phyloP scores from a whole-genome alignment of 1,140 invertebrate genomes.

The Aphelinus certus region DNA sequence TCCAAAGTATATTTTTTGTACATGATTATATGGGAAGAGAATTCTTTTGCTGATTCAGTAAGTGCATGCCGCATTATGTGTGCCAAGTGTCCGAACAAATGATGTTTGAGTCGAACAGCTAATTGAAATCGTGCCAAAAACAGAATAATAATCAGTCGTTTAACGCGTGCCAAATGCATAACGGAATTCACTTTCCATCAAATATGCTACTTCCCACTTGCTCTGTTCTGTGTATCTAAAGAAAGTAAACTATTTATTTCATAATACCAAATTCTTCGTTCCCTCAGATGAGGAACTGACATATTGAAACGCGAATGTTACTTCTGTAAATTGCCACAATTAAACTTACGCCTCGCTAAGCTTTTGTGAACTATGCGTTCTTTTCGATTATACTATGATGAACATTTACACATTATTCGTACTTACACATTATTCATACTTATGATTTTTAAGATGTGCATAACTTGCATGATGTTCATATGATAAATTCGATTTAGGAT shows the following conservation, averaged over 20 bases:
- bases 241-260: no score
- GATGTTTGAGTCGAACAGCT: conserved; percentile 43
- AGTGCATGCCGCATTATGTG: conserved; percentile 24
- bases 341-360: no score
- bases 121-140: conserved; percentile 54
- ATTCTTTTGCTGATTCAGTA: conserved; percentile 33
- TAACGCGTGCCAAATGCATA: conserved; percentile 56
- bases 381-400: no score
- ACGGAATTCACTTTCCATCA: neutral
- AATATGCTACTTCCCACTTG: conserved; percentile 20
- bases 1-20: conserved; percentile 57
- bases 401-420: no score
- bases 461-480: no score
- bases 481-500: conserved; percentile 17
- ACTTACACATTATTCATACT: no score
- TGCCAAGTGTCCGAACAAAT: conserved; percentile 26
- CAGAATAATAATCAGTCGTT: conserved; percentile 39
- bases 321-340: no score
- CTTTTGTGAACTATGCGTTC: no score
- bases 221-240: conserved; percentile 9
- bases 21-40: conserved; percentile 43
- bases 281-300: no score
- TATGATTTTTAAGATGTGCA: no score
- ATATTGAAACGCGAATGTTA: no score
- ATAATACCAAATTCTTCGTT: no score